phyloP scores from a whole-genome alignment of 1,140 invertebrate genomes.

The Plectrocnemia conspersa region DNA sequence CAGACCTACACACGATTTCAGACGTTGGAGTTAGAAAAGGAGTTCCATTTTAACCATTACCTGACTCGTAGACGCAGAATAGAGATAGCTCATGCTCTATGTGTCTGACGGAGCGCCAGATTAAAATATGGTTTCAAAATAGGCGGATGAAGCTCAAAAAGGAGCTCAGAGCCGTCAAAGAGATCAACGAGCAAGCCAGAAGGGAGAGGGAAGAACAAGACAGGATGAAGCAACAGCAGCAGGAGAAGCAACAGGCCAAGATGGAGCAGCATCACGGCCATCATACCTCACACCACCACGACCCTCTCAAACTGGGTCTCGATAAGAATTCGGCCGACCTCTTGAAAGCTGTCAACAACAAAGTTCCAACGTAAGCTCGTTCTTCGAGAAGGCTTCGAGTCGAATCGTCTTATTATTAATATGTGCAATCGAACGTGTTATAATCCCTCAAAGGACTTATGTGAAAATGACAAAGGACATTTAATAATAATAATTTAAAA shows the following conservation, averaged over 20 bases:
- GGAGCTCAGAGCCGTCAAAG: constrained; percentile 85
- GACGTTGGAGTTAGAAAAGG: constrained; percentile 92
- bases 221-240: constrained; percentile 83
- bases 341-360: constrained; percentile 60
- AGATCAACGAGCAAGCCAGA: constrained; percentile 90
- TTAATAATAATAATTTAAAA: constrained; percentile 10
- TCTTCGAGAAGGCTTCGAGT: constrained; percentile 5
- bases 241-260: constrained; percentile 75
- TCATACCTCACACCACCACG: constrained; percentile 52
- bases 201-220: constrained; percentile 87
- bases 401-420: constrained; percentile 12
- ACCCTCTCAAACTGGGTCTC: constrained; percentile 57
- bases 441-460: constrained; percentile 20
- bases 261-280: constrained; percentile 55
- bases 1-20: constrained; percentile 97
- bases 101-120: constrained; percentile 95
- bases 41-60: constrained; percentile 98
- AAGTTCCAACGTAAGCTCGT: constrained; percentile 58
- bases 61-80: constrained; percentile 91
- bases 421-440: constrained; percentile 24
- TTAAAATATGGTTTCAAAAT: constrained; percentile 98
- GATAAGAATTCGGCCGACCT: constrained; percentile 62
- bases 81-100: constrained; percentile 94
- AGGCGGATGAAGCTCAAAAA: constrained; percentile 98
- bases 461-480: constrained; percentile 14